phyloP scores from a whole-genome alignment of 1,140 invertebrate genomes.

The Apolygus lucorum region DNA sequence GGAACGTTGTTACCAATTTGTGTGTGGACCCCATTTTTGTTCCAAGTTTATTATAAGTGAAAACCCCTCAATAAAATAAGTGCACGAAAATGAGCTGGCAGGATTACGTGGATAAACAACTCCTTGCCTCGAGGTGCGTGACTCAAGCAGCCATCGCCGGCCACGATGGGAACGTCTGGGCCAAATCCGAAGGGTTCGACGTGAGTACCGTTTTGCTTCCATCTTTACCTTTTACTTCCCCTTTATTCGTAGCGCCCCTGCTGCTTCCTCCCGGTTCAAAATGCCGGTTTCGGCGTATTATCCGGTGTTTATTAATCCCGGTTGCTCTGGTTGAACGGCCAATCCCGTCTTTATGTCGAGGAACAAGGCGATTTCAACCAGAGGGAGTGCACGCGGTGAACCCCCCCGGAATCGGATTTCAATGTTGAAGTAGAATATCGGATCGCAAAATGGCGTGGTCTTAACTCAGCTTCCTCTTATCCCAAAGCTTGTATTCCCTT shows the following conservation, averaged over 20 bases:
- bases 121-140: slow-evolving; percentile 84
- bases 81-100: slow-evolving; percentile 81
- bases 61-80: slow-evolving; percentile 27
- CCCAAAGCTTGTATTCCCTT: not conserved
- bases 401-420: not conserved
- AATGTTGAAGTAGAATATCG: slow-evolving; percentile 14
- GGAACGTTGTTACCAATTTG: slow-evolving; percentile 19
- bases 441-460: slow-evolving; percentile 25
- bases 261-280: not conserved
- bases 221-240: not conserved
- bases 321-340: no score
- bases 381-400: no score
- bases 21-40: not conserved
- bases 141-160: slow-evolving; percentile 88
- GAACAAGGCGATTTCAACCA: no score
- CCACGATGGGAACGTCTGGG: slow-evolving; percentile 90
- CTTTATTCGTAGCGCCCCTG: not conserved
- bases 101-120: slow-evolving; percentile 95
- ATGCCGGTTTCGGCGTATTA: not conserved
- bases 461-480: not conserved
- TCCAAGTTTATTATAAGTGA: slow-evolving; percentile 16
- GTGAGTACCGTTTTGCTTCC: slow-evolving; percentile 51
- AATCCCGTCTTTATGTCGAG: no score
- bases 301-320: not conserved
- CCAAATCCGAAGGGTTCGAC: slow-evolving; percentile 84